Evolutionary conservation across 1,140 invertebrate genomes (phyloP), one percentile per base, ranked within the genome.

Genomic region (Bombus superbus): DNA sequence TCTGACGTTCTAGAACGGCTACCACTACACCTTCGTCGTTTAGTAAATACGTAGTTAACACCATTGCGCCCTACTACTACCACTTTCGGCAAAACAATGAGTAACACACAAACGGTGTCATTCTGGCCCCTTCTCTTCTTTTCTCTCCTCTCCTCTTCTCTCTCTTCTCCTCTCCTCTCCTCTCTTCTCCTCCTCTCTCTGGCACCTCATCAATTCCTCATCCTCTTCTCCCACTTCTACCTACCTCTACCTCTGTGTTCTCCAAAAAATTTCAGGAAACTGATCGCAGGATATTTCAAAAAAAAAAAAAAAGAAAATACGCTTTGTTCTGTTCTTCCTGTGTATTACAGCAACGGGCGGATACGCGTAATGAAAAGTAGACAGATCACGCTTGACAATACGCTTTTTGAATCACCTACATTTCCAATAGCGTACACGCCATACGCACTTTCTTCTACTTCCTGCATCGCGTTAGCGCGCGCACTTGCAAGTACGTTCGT

Each of bases 21-120:
- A 86, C 88, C 57, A 76, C 87, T 62, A 81, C 87, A 83, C 40
- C 59, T 85, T 64, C 88, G 47, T 44, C 64, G 80, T 88, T 88
- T 86, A 73, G 83, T 88, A 89, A 88, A 89, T 88, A 86, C 83
- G 72, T 59, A 64, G 88, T 89, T 89, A 86, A 89, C 88, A 89
- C 86, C 83, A 85, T 77, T 40, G 59, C 71, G 35, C 38, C 71
- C 83, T 79, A 89, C 87, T 35, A 89, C 88, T 57, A 85, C 82
- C 64, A 68, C 38, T 69, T 75, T 81, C 78, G 47, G 57, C 64
- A 81, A 73, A 81, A 89, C 88, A 89, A 89, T 89, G 87, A 89
- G 87, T 77, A 89, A 86, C 79, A 80, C 88, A 85, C 81, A 75
- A 89, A 83, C 79, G 79, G 87, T 89, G 88, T 89, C 87, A 81